Evolutionary conservation across 2,797 vertebrate species (phyloP), one percentile per base, ranked within the genome.

Genomic region (Silurus aristotelis): DNA sequence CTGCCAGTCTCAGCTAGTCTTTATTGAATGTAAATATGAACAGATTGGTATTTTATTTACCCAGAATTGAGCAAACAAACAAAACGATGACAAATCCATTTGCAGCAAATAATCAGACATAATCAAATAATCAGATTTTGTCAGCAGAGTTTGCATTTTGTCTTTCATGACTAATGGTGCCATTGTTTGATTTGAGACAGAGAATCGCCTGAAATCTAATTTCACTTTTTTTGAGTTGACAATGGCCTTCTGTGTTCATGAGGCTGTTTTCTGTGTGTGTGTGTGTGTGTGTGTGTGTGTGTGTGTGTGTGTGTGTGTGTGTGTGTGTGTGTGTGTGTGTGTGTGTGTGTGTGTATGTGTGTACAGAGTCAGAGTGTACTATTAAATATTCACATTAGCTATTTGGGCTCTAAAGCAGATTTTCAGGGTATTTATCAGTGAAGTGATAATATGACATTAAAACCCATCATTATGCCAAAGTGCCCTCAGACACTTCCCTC

Each of bases 391-490:
- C 22, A 70, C 80, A 56, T 66, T 78, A 46, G 61, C n/a, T 43
- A 81, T 75, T 85, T 71, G 61, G 27, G 78, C 56, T 88, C 82
- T 78, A 75, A 70, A 88, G 73, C 67, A 67, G 31, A 70, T 86
- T 84, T 87, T 68, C 73, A 72, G 80, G 78, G 31, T 81, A 82
- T 86, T 87, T 86, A 86, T 84, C 86, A 89, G 71, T 83, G 75
- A 83, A 72, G 76, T 63, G 80, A 89, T 63, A 84, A 87, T 85
- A 79, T 84, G 85, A 87, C 87, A 89, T 88, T 86, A 86, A 84
- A 84, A 80, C 75, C 31, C 48, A 64, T 86, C 46, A 66, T 84
- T 83, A 87, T 80, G 31, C 68, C 67, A 72, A 80, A 80, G 48
- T 70, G 8, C 67, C 48, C 64, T 61, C 67, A 81, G 70, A 63